Conservation (phyloP, 1,140 invertebrate species). For the Rhysida immarginata region DNA sequence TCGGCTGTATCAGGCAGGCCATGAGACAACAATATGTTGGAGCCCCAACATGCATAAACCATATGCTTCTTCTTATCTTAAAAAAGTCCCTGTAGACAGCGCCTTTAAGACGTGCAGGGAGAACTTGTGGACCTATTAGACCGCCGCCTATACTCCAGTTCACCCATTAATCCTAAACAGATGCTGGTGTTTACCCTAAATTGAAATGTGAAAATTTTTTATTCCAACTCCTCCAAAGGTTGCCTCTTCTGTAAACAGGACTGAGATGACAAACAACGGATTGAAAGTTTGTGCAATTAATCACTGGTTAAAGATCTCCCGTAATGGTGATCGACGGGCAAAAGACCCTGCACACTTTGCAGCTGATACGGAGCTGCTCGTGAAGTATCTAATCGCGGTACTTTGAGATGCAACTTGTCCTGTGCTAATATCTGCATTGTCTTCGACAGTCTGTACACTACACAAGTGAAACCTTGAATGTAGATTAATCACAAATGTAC, state of each 20-base stretch:
- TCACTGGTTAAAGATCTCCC: background rate
- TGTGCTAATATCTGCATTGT: background rate
- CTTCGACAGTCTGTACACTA: background rate
- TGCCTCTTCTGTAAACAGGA: slow-evolving; percentile 1
- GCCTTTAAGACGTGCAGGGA: slow-evolving; percentile 2
- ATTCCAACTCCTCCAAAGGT: background rate
- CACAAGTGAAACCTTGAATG: no score
- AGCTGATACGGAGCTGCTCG: background rate
- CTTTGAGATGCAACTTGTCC: background rate
- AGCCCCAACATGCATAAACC: slow-evolving; percentile 3
- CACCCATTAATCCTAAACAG: background rate
- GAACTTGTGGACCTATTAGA: background rate
- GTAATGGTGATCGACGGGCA: background rate
- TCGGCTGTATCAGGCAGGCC: background rate
- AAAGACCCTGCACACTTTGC: background rate
- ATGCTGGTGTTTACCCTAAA: background rate
- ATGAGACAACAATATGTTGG: background rate
- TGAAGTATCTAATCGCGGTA: background rate
- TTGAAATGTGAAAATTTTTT: background rate
- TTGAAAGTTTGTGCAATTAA: slow-evolving; percentile 1
- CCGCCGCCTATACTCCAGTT: background rate
- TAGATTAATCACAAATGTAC: no score
- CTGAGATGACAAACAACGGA: slow-evolving; percentile 1
- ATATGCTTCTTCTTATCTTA: background rate
- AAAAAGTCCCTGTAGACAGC: background rate